Evolutionary conservation across 2,888 invertebrate species (phyloP), one percentile per base, ranked within the genome.

Genomic region (Schrankia costaestrigalis): DNA sequence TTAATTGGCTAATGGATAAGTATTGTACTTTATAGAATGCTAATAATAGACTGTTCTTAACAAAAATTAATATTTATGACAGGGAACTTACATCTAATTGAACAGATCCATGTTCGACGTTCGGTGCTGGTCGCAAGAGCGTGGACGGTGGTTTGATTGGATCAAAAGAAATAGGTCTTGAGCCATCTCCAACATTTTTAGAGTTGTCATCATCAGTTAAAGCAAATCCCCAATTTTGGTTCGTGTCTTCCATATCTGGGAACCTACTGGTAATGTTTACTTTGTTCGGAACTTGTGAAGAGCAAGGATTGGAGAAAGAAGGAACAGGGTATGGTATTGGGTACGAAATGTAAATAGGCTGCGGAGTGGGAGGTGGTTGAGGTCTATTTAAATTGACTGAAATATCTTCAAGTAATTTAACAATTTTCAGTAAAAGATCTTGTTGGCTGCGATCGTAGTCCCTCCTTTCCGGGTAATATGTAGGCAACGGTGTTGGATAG

Each of bases 331-430:
- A 71, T 2, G 71, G 63, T 5, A 82, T 60, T 2, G 78, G 74
- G 33, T 79, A 81, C 1, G 74, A 80, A 14, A 85, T 57, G 52
- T 82, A 84, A 32, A 83, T 71, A 2, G 77, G 75, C 31, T 78
- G 78, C 1, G 77, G 76, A n/a, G 67, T 63, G 1, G 71, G 70
- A 1, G 70, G 62, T 0, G 53, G 47, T 3, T 62, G 66, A 0
- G 71, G 67, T 9, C 67, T 61, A 34, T 49, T 71, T 8, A 80
- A 36, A 18, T 68, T 64, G 7, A 37, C 34, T 1, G 73, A 57
- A 35, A 85, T 69, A 26, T 85, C 84, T 31, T 83, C 78, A 10
- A 83, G 56, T 13, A 77, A 40, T 32, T 59, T 71, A 7, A 69
- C 55, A 29, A 85, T 78, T 34, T 74, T 66, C 1, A 66, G 59